These are phyloP conservation scores for Drosophila lutescens DNA, from an alignment of 2,888 invertebrate genomes.

Conservation along the genomic window DNA sequence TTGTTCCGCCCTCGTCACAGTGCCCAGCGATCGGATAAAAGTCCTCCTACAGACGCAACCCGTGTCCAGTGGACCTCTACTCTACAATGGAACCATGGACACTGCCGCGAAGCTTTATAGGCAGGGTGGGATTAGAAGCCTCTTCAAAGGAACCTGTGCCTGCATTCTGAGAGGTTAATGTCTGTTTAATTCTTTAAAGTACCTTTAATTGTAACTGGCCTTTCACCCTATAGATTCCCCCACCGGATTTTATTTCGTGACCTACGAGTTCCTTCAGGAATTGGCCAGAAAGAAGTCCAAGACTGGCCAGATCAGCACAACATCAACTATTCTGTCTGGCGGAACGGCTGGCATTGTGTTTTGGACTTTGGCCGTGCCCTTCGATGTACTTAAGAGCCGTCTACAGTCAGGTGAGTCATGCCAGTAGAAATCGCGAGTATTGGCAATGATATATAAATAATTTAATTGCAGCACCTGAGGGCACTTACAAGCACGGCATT, in stretches of 20 bases:
- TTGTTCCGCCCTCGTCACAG: constrained; percentile 98
- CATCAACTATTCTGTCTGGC: constrained; percentile 95
- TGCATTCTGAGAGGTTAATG: constrained; percentile 90
- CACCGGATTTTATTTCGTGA: constrained; percentile 98
- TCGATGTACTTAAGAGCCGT: constrained; percentile 98
- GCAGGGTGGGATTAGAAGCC: constrained; percentile 95
- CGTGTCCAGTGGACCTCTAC: constrained; percentile 87
- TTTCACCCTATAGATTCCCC: constrained; percentile 90
- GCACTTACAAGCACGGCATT: constrained; percentile 95
- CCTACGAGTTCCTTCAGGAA: constrained; percentile 96
- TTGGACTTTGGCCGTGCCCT: constrained; percentile 98
- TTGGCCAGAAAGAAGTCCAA: constrained; percentile 88
- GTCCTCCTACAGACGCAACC: constrained; percentile 97
- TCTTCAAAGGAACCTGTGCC: constrained; percentile 96
- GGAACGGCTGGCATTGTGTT: constrained; percentile 98
- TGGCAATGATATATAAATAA: neutral
- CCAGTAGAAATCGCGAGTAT: no score
- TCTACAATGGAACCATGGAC: constrained; percentile 96
- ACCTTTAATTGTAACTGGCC: neutral
- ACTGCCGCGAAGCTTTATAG: constrained; percentile 94
- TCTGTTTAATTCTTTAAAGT: neutral
- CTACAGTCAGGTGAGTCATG: constrained; percentile 92
- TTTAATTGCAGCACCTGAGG: constrained; percentile 91
- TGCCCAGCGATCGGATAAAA: constrained; percentile 99
- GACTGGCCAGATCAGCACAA: constrained; percentile 83